Base-by-base conservation (phyloP, 92 coral and sea anemone species). In the Epizoanthus ramosus region DNA sequence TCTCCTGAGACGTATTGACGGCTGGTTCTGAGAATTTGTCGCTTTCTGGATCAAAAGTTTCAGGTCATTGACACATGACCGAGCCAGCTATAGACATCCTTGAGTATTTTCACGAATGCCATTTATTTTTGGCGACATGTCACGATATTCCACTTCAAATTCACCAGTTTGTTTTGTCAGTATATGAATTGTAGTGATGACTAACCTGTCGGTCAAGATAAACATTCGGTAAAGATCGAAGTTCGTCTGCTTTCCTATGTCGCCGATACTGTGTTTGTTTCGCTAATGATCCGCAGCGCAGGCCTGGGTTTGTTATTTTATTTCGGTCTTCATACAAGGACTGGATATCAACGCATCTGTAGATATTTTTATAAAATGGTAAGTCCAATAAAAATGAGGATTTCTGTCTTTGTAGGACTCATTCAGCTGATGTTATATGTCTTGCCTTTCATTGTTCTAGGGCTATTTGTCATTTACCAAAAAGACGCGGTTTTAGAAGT, bases 321-420 rank as follows among this genome's bases (percentile, higher is more conserved):
- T 35, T 61, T 63, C 61, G 64, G 35, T 39, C 56, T 61, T 59
- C 68, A 23, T 77, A 31, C 25, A 75, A 75, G 80, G 60, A 75
- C 6, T 37, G 43, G 35, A 74, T 45, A 74, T 74, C 79, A 74
- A 25, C 18, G 50, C n/a, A 53, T 3, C 18, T 52, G 28, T 14
- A 16, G 65, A 33, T 25, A 21, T 8, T 71, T 50, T 71, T 41
- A n/a, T 2, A 45, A 7, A 71, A 71, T 71, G 6, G 14, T 56
- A 71, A 23, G 57, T 43, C 19, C 50, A 47, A 47, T 71, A 10
- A 37, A 71, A 47, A 56, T 41, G 57, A 45, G 58, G 75, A 41
- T 33, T 19, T 43, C 58, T 23, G 16, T 71, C 50, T 71, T 45
- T 21, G 22, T 67, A 43, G n/a, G 39, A 15, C 21, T 31, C 16